Evolutionary conservation across 2,113 vertebrate genomes (phyloP).

Genomic region (Tinamus guttatus): DNA sequence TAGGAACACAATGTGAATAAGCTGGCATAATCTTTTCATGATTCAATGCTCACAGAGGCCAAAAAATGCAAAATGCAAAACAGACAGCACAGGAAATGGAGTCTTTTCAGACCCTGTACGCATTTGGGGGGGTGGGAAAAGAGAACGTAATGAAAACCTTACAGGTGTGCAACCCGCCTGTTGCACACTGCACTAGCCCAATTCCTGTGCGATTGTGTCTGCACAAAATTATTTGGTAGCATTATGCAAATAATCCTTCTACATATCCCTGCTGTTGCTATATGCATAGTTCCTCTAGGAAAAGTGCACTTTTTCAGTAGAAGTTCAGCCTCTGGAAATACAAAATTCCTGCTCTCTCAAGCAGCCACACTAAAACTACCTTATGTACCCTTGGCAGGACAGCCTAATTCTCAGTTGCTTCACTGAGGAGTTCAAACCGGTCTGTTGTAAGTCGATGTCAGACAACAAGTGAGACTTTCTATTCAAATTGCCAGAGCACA

Average conservation of each 20-base stretch:
- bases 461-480: background rate
- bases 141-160: background rate
- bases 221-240: background rate
- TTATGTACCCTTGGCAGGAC: background rate
- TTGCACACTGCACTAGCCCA: background rate
- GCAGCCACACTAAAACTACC: background rate
- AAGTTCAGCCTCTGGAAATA: background rate
- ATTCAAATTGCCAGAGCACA: background rate
- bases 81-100: background rate
- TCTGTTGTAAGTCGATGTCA: background rate
- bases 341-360: background rate
- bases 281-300: background rate
- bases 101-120: background rate
- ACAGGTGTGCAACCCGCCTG: background rate
- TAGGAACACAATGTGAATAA: background rate
- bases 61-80: background rate
- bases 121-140: background rate
- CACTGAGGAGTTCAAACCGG: background rate
- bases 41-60: background rate
- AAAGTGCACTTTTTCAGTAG: background rate
- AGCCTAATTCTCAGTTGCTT: background rate
- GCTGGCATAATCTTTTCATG: background rate
- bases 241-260: background rate
- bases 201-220: background rate
- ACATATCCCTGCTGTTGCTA: background rate